phyloP scores from a whole-genome alignment of 2,113 vertebrate species.

The Planiliza haematocheilus region DNA sequence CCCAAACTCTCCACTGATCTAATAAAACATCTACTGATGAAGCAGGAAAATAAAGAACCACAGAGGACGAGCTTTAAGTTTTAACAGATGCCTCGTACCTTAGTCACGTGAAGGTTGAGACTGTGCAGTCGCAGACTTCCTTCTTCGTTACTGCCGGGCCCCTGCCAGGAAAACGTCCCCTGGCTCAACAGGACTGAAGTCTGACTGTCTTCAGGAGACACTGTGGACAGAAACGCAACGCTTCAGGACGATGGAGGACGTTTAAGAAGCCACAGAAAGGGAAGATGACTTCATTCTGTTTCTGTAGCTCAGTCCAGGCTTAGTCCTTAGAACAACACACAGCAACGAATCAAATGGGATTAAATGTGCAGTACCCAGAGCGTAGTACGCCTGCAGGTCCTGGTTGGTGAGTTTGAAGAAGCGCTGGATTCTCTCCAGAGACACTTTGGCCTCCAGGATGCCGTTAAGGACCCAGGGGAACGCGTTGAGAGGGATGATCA shows the following conservation, averaged over 20 bases:
- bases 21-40: too few relatives aligned
- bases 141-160: conserved; percentile 32
- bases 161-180: conserved; percentile 89
- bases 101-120: conserved; percentile 85
- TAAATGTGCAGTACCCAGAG: conserved; percentile 50
- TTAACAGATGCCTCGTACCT: conserved; percentile 73
- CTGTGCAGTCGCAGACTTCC: conserved; percentile 82
- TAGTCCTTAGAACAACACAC: too few relatives aligned
- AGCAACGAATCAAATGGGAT: too few relatives aligned
- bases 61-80: background rate
- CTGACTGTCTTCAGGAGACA: conserved; percentile 73
- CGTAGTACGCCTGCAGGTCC: conserved; percentile 88
- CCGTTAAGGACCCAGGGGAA: conserved; percentile 97
- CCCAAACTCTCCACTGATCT: too few relatives aligned
- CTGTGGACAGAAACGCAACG: too few relatives aligned
- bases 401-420: conserved; percentile 90
- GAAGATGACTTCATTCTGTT: background rate
- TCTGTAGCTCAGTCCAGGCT: too few relatives aligned
- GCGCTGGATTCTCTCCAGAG: conserved; percentile 91
- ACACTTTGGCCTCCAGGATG: conserved; percentile 94
- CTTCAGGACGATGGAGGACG: too few relatives aligned
- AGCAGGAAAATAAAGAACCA: background rate
- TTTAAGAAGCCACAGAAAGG: background rate
- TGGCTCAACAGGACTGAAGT: conserved; percentile 83
- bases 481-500: conserved; percentile 92